Conservation (phyloP, 2,888 invertebrate species). For the Nomada ruficornis region DNA sequence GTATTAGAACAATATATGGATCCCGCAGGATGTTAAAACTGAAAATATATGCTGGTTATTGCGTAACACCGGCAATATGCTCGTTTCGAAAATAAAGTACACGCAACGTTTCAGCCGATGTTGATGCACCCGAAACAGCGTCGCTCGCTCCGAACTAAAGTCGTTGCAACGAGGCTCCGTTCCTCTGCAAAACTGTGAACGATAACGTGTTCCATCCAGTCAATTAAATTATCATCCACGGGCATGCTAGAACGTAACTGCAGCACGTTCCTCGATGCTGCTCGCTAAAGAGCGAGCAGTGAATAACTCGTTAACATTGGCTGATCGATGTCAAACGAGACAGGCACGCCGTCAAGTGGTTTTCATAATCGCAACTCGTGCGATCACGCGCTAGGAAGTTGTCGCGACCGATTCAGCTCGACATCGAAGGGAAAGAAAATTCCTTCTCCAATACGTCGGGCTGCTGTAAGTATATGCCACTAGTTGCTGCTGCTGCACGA, state of each 20-base stretch:
- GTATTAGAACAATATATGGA: constrained; percentile 15
- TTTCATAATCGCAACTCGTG: constrained; percentile 1
- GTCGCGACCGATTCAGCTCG: background rate
- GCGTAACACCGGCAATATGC: background rate
- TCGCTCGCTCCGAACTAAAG: background rate
- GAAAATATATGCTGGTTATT: constrained; percentile 20
- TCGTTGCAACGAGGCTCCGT: background rate
- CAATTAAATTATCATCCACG: background rate
- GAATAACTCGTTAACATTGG: constrained; percentile 22
- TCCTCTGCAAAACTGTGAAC: background rate
- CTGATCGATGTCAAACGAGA: constrained; percentile 38
- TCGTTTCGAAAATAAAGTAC: background rate
- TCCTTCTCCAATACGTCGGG: background rate
- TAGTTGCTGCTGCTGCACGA: constrained; percentile 39
- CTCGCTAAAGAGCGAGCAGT: background rate
- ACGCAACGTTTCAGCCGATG: background rate
- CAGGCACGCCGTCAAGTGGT: background rate
- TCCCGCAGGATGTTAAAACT: constrained; percentile 25
- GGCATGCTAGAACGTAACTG: too few relatives aligned
- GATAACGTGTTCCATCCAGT: background rate
- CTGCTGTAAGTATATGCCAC: constrained; percentile 26
- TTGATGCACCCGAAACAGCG: background rate
- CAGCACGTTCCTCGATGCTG: background rate
- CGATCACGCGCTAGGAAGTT: constrained; percentile 14
- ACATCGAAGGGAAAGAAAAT: constrained; percentile 7